Conservation (phyloP, 2,888 invertebrate genomes). For the Sipunculus nudus region DNA sequence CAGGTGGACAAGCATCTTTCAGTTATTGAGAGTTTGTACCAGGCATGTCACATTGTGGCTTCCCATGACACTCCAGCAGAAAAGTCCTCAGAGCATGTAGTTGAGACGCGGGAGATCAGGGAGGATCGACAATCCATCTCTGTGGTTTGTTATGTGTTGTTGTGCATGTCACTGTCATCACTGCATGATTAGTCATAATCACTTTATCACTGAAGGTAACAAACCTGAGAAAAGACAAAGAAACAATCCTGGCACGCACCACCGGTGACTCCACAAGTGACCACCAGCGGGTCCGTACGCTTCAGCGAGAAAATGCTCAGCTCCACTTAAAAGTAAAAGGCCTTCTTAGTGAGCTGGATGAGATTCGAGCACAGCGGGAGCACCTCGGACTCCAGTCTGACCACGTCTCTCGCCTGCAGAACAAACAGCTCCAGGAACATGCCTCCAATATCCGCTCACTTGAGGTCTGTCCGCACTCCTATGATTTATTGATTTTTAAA, state of each 20-base stretch:
- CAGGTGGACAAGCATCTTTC: too few relatives aligned
- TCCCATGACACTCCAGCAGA: too few relatives aligned
- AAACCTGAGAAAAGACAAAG: slow-evolving; percentile 61
- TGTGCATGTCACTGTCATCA: too few relatives aligned
- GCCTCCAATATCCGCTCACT: slow-evolving; percentile 55
- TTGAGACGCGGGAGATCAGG: too few relatives aligned
- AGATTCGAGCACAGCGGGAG: slow-evolving; percentile 59
- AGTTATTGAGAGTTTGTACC: too few relatives aligned
- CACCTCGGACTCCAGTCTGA: slow-evolving; percentile 59
- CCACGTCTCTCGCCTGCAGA: slow-evolving; percentile 54
- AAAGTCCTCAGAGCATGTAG: too few relatives aligned
- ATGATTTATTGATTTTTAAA: too few relatives aligned
- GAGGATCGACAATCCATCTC: too few relatives aligned
- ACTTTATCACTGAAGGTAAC: slow-evolving; percentile 55
- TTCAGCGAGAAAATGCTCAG: slow-evolving; percentile 63
- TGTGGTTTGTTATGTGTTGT: too few relatives aligned
- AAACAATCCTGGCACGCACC: slow-evolving; percentile 51
- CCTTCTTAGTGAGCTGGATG: slow-evolving; percentile 62
- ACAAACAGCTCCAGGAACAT: slow-evolving; percentile 59
- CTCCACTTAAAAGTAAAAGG: slow-evolving; percentile 59
- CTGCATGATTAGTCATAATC: too few relatives aligned
- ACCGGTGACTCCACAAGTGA: slow-evolving; percentile 54
- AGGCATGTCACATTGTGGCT: too few relatives aligned
- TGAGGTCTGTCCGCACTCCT: slow-evolving; percentile 47
- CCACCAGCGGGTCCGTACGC: slow-evolving; percentile 50